Percentiles rank a stretch among this genome's conserved stretches.
phyloP scores from a whole-genome alignment of 1,140 invertebrate genomes.

The Brachionus rotundiformis region DNA sequence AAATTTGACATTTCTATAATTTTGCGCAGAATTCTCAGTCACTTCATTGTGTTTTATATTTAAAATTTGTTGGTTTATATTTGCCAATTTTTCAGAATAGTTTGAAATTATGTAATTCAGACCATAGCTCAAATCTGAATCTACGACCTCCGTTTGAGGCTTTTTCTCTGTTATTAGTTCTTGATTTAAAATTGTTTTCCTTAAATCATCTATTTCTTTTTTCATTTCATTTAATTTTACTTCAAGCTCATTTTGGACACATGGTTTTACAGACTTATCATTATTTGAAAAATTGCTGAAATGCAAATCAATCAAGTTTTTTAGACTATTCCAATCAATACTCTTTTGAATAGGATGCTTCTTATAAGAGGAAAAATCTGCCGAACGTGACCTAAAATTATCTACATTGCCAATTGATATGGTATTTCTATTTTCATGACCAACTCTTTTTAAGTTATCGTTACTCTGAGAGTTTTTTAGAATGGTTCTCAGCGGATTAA shows the following conservation, averaged over 20 bases:
- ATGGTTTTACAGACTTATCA: neutral
- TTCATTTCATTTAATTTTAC: conserved; percentile 17
- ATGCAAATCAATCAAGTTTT: conserved; percentile 27
- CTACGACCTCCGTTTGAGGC: neutral
- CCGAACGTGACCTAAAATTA: neutral
- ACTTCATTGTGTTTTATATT: neutral
- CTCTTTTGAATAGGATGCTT: neutral
- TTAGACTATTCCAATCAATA: neutral
- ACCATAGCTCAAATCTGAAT: conserved; percentile 11
- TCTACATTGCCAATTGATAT: neutral
- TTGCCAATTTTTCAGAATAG: conserved; percentile 1
- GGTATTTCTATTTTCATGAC: neutral
- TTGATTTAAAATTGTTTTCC: neutral
- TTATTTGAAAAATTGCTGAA: neutral
- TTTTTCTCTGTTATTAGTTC: neutral
- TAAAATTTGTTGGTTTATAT: conserved; percentile 19
- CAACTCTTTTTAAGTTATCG: conserved; percentile 4
- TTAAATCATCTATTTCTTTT: conserved; percentile 18
- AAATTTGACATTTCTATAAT: neutral
- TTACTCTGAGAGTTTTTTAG: neutral
- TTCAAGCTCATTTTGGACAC: neutral
- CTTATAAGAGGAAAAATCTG: neutral
- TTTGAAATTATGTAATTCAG: neutral
- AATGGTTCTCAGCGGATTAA: neutral
- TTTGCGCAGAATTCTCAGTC: neutral